Base-by-base conservation (phyloP, 2,888 invertebrate genomes). In the Troglohyphantes excavatus region DNA sequence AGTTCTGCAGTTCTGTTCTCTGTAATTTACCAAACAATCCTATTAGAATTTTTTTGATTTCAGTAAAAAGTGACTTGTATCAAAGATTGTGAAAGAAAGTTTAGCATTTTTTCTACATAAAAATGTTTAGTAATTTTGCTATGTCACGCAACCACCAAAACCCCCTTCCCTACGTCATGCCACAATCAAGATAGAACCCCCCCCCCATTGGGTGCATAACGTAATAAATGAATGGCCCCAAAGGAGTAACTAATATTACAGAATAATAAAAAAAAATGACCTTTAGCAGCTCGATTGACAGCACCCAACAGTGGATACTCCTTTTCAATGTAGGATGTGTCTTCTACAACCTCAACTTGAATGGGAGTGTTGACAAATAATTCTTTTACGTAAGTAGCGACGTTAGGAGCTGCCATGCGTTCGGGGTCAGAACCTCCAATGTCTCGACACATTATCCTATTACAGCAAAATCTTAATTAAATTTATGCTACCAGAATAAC, bases 361-460 rank as follows among this genome's bases (percentile, higher is more conserved):
- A 98, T 95, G 29, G 92, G 86, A 39, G 93, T 93, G 39, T 92
- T 79, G 11, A 90, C 90, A 93, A 97, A 97, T 17, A 95, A 91
- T 13, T 95, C 93, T 79, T 94, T 94, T 0, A 98, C 94, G 93
- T 98, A 98, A 82, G 95, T 95, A 91, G 96, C 97, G 5, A 97
- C 96, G 79, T 94, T 94, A 0, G 95, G 95, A 11, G 98, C 96
- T 11, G 97, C 95, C 98, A 98, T 98, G 91, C 97, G 95, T 94
- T 98, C 98, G 0, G 98, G 98, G 94, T 98, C 98, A 0, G 96
- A 96, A 75, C 96, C 97, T 91, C 96, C 96, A 94, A 96, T 95
- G 92, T 95, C 95, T 59, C 95, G 93, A 21, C 94, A 94, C 2
- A 95, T 95, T 91, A 93, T 93, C 84, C 94, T 94, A 89, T 46